Base-by-base conservation (phyloP, 1,140 invertebrate species). In the Diabrotica virgifera region DNA sequence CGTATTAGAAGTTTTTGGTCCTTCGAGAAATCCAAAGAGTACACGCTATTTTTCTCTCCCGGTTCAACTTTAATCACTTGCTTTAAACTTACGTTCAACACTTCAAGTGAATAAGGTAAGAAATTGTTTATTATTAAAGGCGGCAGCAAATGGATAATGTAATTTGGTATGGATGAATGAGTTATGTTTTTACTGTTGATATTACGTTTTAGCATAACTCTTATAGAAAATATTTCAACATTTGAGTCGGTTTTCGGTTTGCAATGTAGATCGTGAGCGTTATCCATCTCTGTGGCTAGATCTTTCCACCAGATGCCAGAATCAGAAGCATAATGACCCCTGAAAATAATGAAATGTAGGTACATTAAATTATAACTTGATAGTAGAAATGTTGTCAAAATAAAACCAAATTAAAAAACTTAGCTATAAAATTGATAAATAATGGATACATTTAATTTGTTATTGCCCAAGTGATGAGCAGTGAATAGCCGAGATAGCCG, bases 291-390 rank as follows among this genome's bases (percentile, higher is more conserved):
- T 5, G 84, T 83, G 2, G 85, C 85, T 54, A 93, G 80, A 65
- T 94, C 91, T 80, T 86, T 87, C 92, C 92, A 94, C 86, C 89
- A 93, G 9, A 93, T 84, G 8, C 87, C 87, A 66, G 84, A 84
- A 7, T 85, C 84, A 51, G 89, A 89, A 0, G 89, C 84, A 71
- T 88, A 84, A 76, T 89, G 89, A 61, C 86, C 86, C 65, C 82
- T 87, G 70, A 10, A 78, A 74, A 75, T 24, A 24, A n/a, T n/a
- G n/a, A n/a, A n/a, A n/a, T n/a, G n/a, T n/a, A n/a, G n/a, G n/a
- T n/a, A n/a, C n/a, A n/a, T n/a, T n/a, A n/a, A n/a, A n/a, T n/a
- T n/a, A n/a, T n/a, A n/a, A n/a, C n/a, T n/a, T n/a, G n/a, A n/a
- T n/a, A n/a, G n/a, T n/a, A n/a, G n/a, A n/a, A n/a, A n/a, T n/a